Base-by-base conservation (phyloP, 2,888 invertebrate genomes). In the Dinocampus coccinellae region DNA sequence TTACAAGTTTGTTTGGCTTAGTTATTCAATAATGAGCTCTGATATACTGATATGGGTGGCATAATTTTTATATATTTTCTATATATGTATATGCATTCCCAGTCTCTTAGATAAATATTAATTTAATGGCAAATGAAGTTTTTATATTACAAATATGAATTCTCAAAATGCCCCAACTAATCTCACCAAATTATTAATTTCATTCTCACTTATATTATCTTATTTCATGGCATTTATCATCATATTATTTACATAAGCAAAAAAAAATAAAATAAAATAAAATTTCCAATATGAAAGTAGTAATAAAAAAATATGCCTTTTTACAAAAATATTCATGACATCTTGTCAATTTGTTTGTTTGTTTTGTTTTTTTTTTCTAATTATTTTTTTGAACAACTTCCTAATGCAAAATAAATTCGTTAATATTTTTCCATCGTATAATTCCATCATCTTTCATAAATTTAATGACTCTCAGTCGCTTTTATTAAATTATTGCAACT, bases 181-280 rank as follows among this genome's bases (percentile, higher is more conserved):
- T 39, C 47, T 3, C 47, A 47, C 57, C 29, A 16, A 53, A 66
- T 36, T 55, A 66, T 57, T 55, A 55, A 26, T 36, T 34, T n/a
- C 16, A 63, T 47, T 57, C 57, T 66, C 57, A 66, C 39, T 57
- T n/a, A n/a, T n/a, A n/a, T n/a, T 39, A 55, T 34, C 53, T 16
- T 47, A 16, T 16, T 47, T 16, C 47, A 7, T 47, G 16, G 16
- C 47, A 47, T 47, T 16, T 16, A 16, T 16, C 16, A 7, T 16
- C 16, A n/a, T 3, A 20, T 47, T 47, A 47, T 53, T 66, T 66
- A 57, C 55, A 57, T 66, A 11, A 26, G 77, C 58, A 63, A 77
- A 77, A 70, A 78, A 77, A n/a, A n/a, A n/a, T n/a, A n/a, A n/a
- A n/a, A n/a, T n/a, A n/a, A 74, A 77, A 80, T 75, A 78, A 79